These are phyloP conservation scores for Taphrorychus bicolor DNA, from an alignment of 2,888 invertebrate genomes.

Conservation along the genomic window DNA sequence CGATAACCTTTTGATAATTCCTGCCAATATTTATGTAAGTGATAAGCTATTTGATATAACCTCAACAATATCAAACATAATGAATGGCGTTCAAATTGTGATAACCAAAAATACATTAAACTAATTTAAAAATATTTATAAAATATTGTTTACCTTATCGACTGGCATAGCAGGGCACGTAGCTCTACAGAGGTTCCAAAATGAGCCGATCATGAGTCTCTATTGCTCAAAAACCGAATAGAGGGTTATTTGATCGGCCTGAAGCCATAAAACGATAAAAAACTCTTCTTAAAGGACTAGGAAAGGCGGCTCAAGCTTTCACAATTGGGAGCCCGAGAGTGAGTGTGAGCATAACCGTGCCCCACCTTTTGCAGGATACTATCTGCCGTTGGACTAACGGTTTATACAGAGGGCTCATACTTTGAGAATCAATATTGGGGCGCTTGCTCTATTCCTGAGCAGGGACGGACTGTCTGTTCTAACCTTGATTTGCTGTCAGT, in stretches of 20 bases:
- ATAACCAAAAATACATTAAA: background rate
- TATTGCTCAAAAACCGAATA: conserved; percentile 46
- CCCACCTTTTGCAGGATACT: conserved; percentile 53
- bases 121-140: background rate
- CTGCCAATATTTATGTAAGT: too few species aligned
- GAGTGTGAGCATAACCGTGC: conserved; percentile 46
- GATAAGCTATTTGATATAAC: too few species aligned
- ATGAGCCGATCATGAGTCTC: conserved; percentile 91
- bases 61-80: too few species aligned
- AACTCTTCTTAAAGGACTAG: conserved; percentile 17
- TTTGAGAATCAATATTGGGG: conserved; percentile 51
- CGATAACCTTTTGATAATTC: too few species aligned
- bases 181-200: conserved; percentile 96
- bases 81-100: too few species aligned
- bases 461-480: conserved; percentile 40
- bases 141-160: conserved; percentile 78
- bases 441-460: conserved; percentile 50
- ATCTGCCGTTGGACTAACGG: conserved; percentile 45
- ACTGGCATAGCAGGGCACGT: conserved; percentile 92
- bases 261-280: conserved; percentile 38
- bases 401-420: conserved; percentile 31
- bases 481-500: background rate
- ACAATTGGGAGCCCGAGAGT: conserved; percentile 5
- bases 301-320: conserved; percentile 5
- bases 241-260: conserved; percentile 34